Base-by-base conservation (phyloP, 53 echinoderm and acorn worm species). In the Antedon mediterranea region DNA sequence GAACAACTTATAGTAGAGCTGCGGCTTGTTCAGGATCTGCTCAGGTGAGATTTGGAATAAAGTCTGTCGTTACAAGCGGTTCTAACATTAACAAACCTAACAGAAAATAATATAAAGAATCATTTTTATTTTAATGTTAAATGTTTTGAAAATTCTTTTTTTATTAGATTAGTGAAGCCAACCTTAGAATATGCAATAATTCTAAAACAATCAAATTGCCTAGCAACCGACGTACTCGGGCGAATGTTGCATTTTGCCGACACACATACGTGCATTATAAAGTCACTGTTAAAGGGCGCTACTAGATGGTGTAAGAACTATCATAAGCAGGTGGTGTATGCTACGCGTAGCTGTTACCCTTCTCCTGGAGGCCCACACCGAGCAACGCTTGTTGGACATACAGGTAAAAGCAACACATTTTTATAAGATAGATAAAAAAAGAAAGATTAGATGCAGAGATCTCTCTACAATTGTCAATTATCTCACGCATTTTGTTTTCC, bases 381-480 rank as follows among this genome's bases (percentile, higher is more conserved):
- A 31, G 92, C 98, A 15, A 97, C 98, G 20, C 86, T 90, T 30
- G 86, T 92, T 23, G 98, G 98, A 73, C 98, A 97, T 82, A 33
- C 43, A 27, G 92, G 98, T 92, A 75, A 83, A 84, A 8, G 30
- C 42, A 79, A 18, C 31, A 14, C n/a, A n/a, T 43, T 11, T 30
- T 0, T 34, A 73, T 80, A 32, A 29, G 1, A 14, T 72, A 31
- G n/a, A 41, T 13, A 41, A 41, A 41, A 41, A 13, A 5, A 41
- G 41, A 41, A 41, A 7, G 5, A n/a, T n/a, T n/a, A n/a, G n/a
- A n/a, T n/a, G n/a, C n/a, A n/a, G n/a, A n/a, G n/a, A n/a, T n/a
- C n/a, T n/a, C n/a, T n/a, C n/a, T n/a, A n/a, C n/a, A n/a, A n/a
- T n/a, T n/a, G n/a, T n/a, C n/a, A n/a, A n/a, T n/a, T n/a, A n/a